Evolutionary conservation across 2,797 vertebrate species (phyloP), one percentile per base, ranked within the genome.

Genomic region (Phrynocephalus vlangalii): DNA sequence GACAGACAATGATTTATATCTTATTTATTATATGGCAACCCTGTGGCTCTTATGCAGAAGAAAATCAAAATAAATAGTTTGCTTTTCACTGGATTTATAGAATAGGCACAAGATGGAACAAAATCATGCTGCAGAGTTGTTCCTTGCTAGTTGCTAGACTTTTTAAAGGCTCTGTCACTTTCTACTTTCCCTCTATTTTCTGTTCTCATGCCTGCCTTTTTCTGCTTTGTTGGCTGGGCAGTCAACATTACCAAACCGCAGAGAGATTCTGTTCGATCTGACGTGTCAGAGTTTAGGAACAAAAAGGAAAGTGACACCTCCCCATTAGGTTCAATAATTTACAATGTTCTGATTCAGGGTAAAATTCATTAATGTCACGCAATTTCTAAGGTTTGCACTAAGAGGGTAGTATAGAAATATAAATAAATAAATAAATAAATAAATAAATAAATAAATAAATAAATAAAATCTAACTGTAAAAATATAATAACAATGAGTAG

Each of bases 381-480:
- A 44, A 44, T 44, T 44, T 44, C 38, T 44, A 44, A 44, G 38
- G 38, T 44, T 44, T 44, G 38, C 38, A 44, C 38, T 44, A 44
- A 44, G 38, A 5, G 3, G 38, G 38, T 44, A 44, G 38, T 44
- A 44, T 44, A 44, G 38, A 44, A 44, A 44, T 44, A 44, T 44
- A 44, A 44, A 38, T 3, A 38, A 38, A 38, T 3, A 38, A 38
- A 38, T 3, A 38, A 38, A 44, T 44, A 44, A 44, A 44, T 44
- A 44, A 44, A 44, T 44, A 44, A 44, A 44, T 44, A 44, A 44
- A 44, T 44, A 44, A 44, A 44, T 44, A 87, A 94, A 90, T 86
- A 83, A 96, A 94, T 90, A 87, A 5, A 94, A 93, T 56, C 52
- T 56, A 56, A 56, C 52, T 11, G 13, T 56, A 2, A 56, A 56